These are phyloP conservation scores for Plectropomus leopardus DNA, from an alignment of 2,113 vertebrate species.

Conservation along the genomic window DNA sequence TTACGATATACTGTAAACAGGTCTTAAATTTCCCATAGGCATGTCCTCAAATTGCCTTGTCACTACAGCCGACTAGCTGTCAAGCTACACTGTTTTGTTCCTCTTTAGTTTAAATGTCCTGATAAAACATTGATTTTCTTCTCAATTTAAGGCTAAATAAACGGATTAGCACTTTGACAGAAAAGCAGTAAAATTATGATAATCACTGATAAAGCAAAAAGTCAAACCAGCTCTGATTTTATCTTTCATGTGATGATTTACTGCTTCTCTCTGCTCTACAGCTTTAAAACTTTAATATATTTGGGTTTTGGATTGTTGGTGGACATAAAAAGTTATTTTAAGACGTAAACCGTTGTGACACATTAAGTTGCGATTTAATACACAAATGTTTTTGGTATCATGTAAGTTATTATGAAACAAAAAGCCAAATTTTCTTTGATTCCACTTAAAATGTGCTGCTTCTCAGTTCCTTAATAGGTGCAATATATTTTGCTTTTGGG, in stretches of 20 bases:
- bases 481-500: background rate
- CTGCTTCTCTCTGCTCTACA: background rate
- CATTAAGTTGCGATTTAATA: too few species aligned
- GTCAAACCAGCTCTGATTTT: background rate
- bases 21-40: background rate
- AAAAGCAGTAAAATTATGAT: too few species aligned
- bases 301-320: background rate
- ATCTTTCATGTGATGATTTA: background rate
- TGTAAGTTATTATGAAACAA: too few species aligned
- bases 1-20: constrained; percentile 14
- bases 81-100: constrained; percentile 19
- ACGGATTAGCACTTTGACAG: too few species aligned
- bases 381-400: too few species aligned
- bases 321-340: background rate
- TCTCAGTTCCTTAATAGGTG: too few species aligned
- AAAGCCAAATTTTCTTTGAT: too few species aligned
- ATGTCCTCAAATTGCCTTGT: constrained; percentile 70
- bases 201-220: background rate
- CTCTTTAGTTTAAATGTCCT: background rate
- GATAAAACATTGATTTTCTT: background rate
- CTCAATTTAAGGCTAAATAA: background rate
- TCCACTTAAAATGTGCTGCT: too few species aligned
- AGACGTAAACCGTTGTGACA: too few species aligned
- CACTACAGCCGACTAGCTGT: constrained; percentile 64
- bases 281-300: background rate